These are phyloP conservation scores for Saccostrea glomerata DNA, from an alignment of 1,140 invertebrate species.

Conservation along the genomic window DNA sequence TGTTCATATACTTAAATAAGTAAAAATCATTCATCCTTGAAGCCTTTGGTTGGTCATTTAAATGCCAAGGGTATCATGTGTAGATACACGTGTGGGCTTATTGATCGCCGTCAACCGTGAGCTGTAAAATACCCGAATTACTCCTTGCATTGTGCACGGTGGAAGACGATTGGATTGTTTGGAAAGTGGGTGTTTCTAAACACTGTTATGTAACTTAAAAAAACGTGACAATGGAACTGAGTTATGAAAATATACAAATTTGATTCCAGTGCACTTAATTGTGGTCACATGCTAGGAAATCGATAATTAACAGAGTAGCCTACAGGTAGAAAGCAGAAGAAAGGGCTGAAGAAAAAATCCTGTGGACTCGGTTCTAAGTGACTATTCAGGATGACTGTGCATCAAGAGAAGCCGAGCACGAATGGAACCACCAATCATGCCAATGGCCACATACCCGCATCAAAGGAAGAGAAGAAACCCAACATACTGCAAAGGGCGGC, in stretches of 20 bases:
- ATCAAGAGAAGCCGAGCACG: neutral
- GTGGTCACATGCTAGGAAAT: neutral
- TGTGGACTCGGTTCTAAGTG: neutral
- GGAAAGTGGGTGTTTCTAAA: neutral
- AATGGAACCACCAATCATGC: neutral
- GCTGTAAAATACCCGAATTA: neutral
- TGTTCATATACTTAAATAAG: no score
- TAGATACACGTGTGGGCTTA: constrained; percentile 9
- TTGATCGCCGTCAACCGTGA: neutral
- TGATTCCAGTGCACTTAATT: neutral
- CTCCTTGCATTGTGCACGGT: neutral
- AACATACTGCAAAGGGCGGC: constrained; percentile 42
- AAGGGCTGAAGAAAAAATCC: neutral
- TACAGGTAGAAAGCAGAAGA: neutral
- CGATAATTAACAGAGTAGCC: neutral
- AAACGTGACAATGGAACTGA: neutral
- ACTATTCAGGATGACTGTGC: neutral
- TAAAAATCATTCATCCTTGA: neutral
- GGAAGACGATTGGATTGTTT: neutral
- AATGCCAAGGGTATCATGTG: neutral
- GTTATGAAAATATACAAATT: neutral
- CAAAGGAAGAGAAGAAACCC: constrained; percentile 1
- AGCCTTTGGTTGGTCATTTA: neutral
- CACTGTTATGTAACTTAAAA: neutral
- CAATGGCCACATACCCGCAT: neutral